phyloP scores from a whole-genome alignment of 2,888 invertebrate genomes.

The Pachycephus smyrnensis region DNA sequence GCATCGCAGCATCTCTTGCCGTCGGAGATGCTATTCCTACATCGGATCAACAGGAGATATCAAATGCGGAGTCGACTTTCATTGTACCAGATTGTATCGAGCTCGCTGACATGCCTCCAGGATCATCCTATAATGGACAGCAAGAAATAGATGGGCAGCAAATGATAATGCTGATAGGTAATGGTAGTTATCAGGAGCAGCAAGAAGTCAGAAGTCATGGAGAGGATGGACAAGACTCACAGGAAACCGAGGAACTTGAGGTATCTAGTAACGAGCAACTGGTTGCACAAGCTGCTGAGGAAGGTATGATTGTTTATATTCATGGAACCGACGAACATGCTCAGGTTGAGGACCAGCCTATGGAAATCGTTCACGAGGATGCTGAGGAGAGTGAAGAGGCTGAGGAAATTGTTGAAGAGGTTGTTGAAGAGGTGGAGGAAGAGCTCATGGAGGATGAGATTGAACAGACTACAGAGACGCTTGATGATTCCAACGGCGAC shows the following conservation, averaged over 20 bases:
- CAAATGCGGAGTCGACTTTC: conserved; percentile 45
- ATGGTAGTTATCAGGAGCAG: conserved; percentile 48
- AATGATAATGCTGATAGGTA: conserved; percentile 61
- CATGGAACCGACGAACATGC: conserved; percentile 50
- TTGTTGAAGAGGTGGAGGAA: conserved; percentile 31
- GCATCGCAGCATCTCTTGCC: conserved; percentile 71
- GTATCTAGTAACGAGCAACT: conserved; percentile 55
- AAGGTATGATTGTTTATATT: conserved; percentile 62
- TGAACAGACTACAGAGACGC: conserved; percentile 31
- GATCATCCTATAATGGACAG: conserved; percentile 60
- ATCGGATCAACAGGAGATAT: conserved; percentile 69
- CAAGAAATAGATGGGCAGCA: conserved; percentile 60
- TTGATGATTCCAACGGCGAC: conserved; percentile 43
- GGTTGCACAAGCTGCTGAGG: conserved; percentile 56
- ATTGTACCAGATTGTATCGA: conserved; percentile 50
- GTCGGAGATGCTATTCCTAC: conserved; percentile 71
- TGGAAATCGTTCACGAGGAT: conserved; percentile 31
- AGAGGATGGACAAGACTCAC: conserved; percentile 41
- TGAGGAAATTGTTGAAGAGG: conserved; percentile 57
- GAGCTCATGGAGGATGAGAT: conserved; percentile 39
- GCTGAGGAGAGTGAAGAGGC: conserved; percentile 56
- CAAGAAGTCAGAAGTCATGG: conserved; percentile 17
- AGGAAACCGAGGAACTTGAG: conserved; percentile 53
- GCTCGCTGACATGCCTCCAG: conserved; percentile 40
- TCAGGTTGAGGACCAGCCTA: conserved; percentile 36